Evolutionary conservation across 92 coral and sea anemone genomes (phyloP), one percentile per base, ranked within the genome.

Genomic region (Porites rus): DNA sequence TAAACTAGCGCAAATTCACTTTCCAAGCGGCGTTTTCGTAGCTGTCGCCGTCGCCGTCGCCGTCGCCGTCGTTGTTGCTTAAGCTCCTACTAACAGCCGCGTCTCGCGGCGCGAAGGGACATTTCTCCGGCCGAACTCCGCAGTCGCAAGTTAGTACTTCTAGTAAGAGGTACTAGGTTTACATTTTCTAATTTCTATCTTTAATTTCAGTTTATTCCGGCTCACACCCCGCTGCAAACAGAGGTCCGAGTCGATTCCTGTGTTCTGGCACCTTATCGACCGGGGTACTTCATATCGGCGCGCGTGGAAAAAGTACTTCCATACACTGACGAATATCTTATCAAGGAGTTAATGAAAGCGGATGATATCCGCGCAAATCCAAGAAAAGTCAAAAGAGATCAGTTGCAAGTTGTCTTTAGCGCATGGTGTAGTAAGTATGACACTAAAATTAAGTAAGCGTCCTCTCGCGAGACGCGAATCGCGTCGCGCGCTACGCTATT

Each of bases 371-470:
- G 16, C 11, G 50, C 1, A 72, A 8, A 8, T 3, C 13, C 61
- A 56, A 56, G 61, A 10, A 25, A 24, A 24, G 22, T 22, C 72
- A 67, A 24, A 67, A 2, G 72, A 1, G 17, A 54, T 2, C 51
- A 80, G 66, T 21, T 80, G 6, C 20, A 20, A 19, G 51, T 56
- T 31, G 25, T 80, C 12, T 80, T 52, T 80, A 80, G 54, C 66
- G 85, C 85, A 53, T 80, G 65, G 76, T 80, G 85, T 66, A 28
- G 85, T 80, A 31, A 80, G 85, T 80, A 17, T 22, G 11, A 6
- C 16, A 38, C 46, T 38, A 38, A 38, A 38, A 4, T 38, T 38
- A 38, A 38, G 46, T 38, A 4, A 38, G 46, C 46, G 6, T 0
- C 46, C 46, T 38, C 46, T 38, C 46, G 2, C 31, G 31, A 28